Base-by-base conservation (phyloP, 2,888 invertebrate genomes). In the Epinotia demarniana region DNA sequence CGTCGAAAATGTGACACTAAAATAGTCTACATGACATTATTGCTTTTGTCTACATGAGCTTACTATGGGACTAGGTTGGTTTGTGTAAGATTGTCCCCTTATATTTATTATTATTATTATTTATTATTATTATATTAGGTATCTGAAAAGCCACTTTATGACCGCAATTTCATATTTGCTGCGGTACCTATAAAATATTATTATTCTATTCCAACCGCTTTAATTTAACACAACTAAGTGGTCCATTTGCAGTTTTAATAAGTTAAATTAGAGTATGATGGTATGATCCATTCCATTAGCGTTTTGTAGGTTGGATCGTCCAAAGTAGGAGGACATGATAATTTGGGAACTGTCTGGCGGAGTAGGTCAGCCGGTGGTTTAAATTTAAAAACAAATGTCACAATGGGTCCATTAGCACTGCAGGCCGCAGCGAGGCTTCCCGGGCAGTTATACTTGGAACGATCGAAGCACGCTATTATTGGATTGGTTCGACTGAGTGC, bases 381-480 rank as follows among this genome's bases (percentile, higher is more conserved):
- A 90, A 89, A 91, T 92, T 92, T 92, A 88, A 91, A 91, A 91
- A 88, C 85, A 89, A 89, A 87, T 87, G 89, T 89, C 88, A 87
- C 84, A 85, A 81, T 85, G 86, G 83, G 80, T 90, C 87, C 90
- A 93, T 93, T 94, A 93, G 91, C 86, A 84, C 89, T 91, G 89
- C 90, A 93, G 84, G 81, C 89, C 90, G 89, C 43, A 19, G 88
- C 87, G 86, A 66, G 67, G 72, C 57, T 66, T 64, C 88, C 87
- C 85, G 92, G 90, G 89, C 90, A 88, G 87, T 85, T 93, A 93
- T 89, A 92, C 88, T 90, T 85, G 89, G 91, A 88, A 80, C 90
- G 90, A 91, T 93, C 91, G 92, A 92, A 92, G 84, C 87, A 81
- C 80, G 85, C 92, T 93, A 93, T 93, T 92, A 89, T 90, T 90